Evolutionary conservation across 2,888 invertebrate species (phyloP).

Genomic region (Sphaeridia pumilis): DNA sequence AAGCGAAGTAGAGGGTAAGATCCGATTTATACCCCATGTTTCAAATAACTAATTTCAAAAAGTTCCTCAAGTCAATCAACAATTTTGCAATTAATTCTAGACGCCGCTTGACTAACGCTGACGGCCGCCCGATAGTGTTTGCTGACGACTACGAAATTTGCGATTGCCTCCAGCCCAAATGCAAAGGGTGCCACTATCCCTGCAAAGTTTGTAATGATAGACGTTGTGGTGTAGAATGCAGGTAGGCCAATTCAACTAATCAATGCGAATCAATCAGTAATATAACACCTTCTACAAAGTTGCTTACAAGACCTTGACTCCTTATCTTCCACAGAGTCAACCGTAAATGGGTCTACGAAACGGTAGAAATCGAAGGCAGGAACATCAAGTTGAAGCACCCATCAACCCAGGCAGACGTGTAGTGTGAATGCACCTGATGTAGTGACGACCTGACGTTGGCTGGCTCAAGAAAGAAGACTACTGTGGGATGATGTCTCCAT

Average conservation of each 20-base stretch:
- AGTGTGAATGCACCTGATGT: too few relatives aligned
- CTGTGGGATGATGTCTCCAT: too few relatives aligned
- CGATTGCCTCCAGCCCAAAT: slow-evolving; percentile 65
- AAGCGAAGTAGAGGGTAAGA: too few relatives aligned
- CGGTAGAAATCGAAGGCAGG: slow-evolving; percentile 63
- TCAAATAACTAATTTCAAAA: too few relatives aligned
- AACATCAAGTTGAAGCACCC: slow-evolving; percentile 3
- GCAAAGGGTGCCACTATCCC: slow-evolving; percentile 74
- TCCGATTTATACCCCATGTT: too few relatives aligned
- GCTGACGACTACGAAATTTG: slow-evolving; percentile 52
- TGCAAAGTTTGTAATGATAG: slow-evolving; percentile 59
- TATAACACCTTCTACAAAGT: neutral
- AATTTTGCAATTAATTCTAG: too few relatives aligned
- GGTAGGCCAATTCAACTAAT: slow-evolving; percentile 41
- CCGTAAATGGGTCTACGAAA: slow-evolving; percentile 65
- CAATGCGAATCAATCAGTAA: neutral
- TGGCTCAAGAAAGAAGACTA: too few relatives aligned
- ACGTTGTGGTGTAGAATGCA: slow-evolving; percentile 71
- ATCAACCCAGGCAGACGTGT: too few relatives aligned
- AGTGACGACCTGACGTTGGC: too few relatives aligned
- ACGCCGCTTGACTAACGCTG: slow-evolving; percentile 12
- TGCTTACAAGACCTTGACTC: too few relatives aligned
- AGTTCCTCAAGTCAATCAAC: too few relatives aligned
- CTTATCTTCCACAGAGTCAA: slow-evolving; percentile 46
- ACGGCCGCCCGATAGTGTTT: slow-evolving; percentile 14